Conservation (phyloP, 2,797 vertebrate genomes). For the Sebastes trivittatus region DNA sequence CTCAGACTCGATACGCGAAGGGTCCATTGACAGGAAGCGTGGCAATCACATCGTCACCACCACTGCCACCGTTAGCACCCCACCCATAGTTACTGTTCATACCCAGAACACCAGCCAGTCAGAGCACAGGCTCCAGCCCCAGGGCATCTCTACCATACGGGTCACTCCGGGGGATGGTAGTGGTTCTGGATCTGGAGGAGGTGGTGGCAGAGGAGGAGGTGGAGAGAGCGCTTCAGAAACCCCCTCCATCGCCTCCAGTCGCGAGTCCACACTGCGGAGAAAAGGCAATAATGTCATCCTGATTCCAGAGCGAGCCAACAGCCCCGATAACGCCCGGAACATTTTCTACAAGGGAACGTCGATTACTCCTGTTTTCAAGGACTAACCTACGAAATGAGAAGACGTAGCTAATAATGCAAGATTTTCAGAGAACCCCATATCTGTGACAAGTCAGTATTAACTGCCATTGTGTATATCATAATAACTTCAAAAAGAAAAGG, state of each 20-base stretch:
- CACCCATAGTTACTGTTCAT: conserved; percentile 73
- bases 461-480: conserved; percentile 68
- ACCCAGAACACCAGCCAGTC: conserved; percentile 76
- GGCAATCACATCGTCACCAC: conserved; percentile 76
- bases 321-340: conserved; percentile 93
- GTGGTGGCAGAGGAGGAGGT: conserved; percentile 21
- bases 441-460: conserved; percentile 65
- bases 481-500: conserved; percentile 46
- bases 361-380: conserved; percentile 89
- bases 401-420: conserved; percentile 15
- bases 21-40: conserved; percentile 89
- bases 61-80: conserved; percentile 64
- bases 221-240: conserved; percentile 87
- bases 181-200: conserved; percentile 50
- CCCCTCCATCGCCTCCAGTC: conserved; percentile 90
- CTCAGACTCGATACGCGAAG: conserved; percentile 89
- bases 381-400: conserved; percentile 65
- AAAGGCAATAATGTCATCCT: conserved; percentile 93
- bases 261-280: conserved; percentile 91
- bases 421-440: conserved; percentile 38
- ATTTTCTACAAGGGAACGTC: conserved; percentile 99
- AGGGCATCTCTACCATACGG: conserved; percentile 91
- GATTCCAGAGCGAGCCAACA: conserved; percentile 94
- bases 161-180: conserved; percentile 93
- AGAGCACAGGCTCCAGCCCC: conserved; percentile 83